A percentile compares a stretch with the other conserved stretches of the same genome.
phyloP scores from a whole-genome alignment of 2,888 invertebrate species.

The Agapostemon virescens region DNA sequence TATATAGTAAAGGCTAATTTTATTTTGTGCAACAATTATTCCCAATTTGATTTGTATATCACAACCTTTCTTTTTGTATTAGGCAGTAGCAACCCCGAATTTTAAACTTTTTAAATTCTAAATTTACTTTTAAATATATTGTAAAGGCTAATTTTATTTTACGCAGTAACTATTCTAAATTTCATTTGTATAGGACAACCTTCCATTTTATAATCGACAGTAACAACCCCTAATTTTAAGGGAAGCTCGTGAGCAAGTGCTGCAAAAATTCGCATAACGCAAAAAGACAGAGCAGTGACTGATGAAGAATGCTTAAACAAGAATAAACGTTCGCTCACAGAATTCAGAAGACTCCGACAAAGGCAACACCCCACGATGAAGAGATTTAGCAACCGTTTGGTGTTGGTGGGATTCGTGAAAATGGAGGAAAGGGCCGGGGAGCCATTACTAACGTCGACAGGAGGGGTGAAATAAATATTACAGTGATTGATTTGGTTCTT shows the following conservation, averaged over 20 bases:
- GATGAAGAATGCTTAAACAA: not conserved
- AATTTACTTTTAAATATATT: too few species aligned
- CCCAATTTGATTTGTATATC: too few species aligned
- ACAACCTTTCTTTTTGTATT: too few species aligned
- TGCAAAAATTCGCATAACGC: not conserved
- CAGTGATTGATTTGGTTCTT: slow-evolving; percentile 18
- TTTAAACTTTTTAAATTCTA: too few species aligned
- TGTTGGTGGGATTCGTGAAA: not conserved
- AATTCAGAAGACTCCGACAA: not conserved
- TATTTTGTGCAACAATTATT: too few species aligned
- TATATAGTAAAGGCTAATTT: too few species aligned
- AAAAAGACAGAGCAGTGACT: not conserved
- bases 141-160: too few species aligned
- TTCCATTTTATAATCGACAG: too few species aligned
- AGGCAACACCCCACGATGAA: not conserved
- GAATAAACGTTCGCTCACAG: not conserved
- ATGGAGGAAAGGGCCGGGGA: slow-evolving; percentile 12
- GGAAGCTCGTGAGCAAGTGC: not conserved
- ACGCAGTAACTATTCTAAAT: too few species aligned
- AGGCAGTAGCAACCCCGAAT: too few species aligned
- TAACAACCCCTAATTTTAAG: not conserved
- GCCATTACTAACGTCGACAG: slow-evolving; percentile 2
- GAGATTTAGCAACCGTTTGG: not conserved
- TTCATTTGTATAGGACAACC: too few species aligned
- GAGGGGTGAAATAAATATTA: slow-evolving; percentile 11